These are phyloP conservation scores for Epinephelus moara DNA, from an alignment of 2,113 vertebrate genomes.

Conservation along the genomic window DNA sequence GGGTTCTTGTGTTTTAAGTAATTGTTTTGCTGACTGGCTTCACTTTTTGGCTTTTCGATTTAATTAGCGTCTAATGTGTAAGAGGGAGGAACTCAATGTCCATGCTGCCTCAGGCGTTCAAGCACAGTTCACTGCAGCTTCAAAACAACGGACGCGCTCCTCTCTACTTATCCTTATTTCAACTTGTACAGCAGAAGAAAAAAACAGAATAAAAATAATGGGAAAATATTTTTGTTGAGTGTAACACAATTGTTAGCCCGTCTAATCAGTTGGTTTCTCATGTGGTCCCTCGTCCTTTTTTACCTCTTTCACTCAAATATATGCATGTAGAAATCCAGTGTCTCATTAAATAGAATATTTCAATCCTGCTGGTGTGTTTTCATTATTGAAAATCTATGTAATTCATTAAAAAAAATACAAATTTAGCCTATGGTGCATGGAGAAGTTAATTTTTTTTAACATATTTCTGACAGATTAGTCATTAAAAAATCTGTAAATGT, in stretches of 20 bases:
- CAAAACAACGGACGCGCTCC: not conserved
- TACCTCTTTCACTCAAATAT: no score
- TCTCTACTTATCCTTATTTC: not conserved
- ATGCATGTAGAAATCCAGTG: no score
- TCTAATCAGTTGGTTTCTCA: not conserved
- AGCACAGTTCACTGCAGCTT: constrained; percentile 20
- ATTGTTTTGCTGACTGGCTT: constrained; percentile 25
- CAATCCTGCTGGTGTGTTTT: no score
- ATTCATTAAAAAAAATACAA: not conserved
- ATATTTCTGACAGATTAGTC: not conserved
- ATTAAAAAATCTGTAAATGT: no score
- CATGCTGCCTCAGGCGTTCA: constrained; percentile 27
- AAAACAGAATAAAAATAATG: not conserved
- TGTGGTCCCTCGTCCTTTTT: no score
- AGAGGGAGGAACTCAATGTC: constrained; percentile 46
- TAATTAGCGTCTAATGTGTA: constrained; percentile 39
- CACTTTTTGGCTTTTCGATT: constrained; percentile 24
- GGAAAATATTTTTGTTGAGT: not conserved
- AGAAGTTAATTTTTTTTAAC: not conserved
- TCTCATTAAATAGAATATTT: no score
- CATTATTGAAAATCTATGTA: no score
- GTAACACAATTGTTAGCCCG: not conserved
- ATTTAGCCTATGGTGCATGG: not conserved
- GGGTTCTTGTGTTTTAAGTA: not conserved
- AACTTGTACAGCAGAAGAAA: not conserved